These are phyloP conservation scores for Drosophila melanogaster DNA, from an alignment of 1,140 invertebrate species.

Conservation along the genomic window DNA sequence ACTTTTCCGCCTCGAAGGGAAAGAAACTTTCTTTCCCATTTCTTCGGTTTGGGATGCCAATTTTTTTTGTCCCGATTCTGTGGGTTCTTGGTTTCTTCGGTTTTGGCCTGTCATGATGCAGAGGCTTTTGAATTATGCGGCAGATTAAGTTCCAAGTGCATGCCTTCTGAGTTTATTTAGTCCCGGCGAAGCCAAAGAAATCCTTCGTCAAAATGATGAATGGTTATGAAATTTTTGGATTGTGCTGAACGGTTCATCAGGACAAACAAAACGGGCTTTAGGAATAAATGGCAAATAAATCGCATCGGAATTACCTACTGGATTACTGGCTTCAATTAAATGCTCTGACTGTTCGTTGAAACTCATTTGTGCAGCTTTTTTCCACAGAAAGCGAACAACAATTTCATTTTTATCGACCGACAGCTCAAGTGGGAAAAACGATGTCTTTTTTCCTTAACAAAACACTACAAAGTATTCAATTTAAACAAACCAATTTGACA, in stretches of 20 bases:
- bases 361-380: background rate
- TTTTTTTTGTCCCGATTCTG: slow-evolving; percentile 13
- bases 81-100: slow-evolving; percentile 30
- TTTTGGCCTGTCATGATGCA: slow-evolving; percentile 55
- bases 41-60: slow-evolving; percentile 20
- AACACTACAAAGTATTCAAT: slow-evolving; percentile 66
- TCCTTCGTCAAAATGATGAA: slow-evolving; percentile 44
- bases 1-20: slow-evolving; percentile 51
- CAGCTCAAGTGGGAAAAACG: slow-evolving; percentile 9
- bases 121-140: slow-evolving; percentile 69
- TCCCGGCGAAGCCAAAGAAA: slow-evolving; percentile 15
- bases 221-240: slow-evolving; percentile 12
- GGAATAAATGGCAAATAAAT: slow-evolving; percentile 5
- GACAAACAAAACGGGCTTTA: slow-evolving; percentile 8
- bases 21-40: slow-evolving; percentile 48
- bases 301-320: background rate
- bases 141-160: slow-evolving; percentile 75
- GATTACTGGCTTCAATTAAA: slow-evolving; percentile 4
- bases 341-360: background rate
- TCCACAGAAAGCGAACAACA: slow-evolving; percentile 20
- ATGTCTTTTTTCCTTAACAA: slow-evolving; percentile 18
- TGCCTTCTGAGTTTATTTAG: slow-evolving; percentile 70
- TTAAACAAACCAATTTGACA: slow-evolving; percentile 79
- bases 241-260: slow-evolving; percentile 50
- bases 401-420: slow-evolving; percentile 9